A percentile compares a stretch with the other conserved stretches of the same genome.
Conservation (phyloP, 2,113 vertebrate species). For the Herpailurus yagouaroundi region DNA sequence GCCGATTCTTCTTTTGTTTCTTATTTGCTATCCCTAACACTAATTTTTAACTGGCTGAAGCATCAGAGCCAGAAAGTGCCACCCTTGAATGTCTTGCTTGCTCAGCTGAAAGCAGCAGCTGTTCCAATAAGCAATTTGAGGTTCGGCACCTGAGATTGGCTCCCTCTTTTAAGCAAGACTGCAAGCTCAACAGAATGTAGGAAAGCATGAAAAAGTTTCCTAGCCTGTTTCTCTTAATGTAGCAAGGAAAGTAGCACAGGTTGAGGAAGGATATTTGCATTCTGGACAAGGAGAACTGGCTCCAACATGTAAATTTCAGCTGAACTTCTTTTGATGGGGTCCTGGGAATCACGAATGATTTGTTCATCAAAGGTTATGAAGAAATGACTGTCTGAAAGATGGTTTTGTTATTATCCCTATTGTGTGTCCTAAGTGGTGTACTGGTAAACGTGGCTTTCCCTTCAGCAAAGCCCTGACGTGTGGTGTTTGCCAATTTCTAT, state of each 20-base stretch:
- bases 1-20: not conserved
- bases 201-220: conserved; percentile 81
- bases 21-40: conserved; percentile 45
- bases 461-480: not conserved
- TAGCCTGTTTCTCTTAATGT: conserved; percentile 73
- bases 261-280: not conserved
- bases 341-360: not conserved
- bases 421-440: not conserved
- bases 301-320: not conserved
- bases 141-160: conserved; percentile 85
- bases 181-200: conserved; percentile 87
- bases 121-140: conserved; percentile 86
- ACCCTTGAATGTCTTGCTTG: conserved; percentile 81
- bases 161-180: conserved; percentile 82
- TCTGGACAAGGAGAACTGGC: not conserved
- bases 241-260: conserved; percentile 45
- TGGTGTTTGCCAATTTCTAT: not conserved
- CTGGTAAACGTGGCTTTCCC: not conserved
- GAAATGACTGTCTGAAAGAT: not conserved
- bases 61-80: conserved; percentile 44
- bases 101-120: conserved; percentile 85
- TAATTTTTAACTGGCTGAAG: conserved; percentile 59
- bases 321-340: not conserved
- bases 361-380: not conserved
- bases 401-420: not conserved